phyloP scores from a whole-genome alignment of 2,113 vertebrate species.

The Australoheros scitulus region DNA sequence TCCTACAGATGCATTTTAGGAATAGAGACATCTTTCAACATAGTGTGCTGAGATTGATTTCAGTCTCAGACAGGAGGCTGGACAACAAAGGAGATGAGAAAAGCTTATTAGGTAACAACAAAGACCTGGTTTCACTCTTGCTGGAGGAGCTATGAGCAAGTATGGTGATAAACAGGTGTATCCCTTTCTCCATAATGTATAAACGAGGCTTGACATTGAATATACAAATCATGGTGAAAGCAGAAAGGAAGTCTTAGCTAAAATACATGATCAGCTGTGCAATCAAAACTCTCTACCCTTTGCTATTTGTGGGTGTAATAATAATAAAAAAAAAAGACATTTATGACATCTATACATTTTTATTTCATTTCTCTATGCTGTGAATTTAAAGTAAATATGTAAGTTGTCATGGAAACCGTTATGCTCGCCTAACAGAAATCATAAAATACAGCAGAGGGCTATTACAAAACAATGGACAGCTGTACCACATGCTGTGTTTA shows the following conservation, averaged over 20 bases:
- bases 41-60: neutral
- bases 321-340: neutral
- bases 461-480: neutral
- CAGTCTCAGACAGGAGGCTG: neutral
- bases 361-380: neutral
- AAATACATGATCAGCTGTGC: neutral
- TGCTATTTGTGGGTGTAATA: neutral
- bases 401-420: neutral
- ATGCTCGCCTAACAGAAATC: neutral
- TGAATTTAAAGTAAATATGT: neutral
- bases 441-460: neutral
- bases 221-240: neutral
- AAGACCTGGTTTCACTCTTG: neutral
- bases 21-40: neutral
- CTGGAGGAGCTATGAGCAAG: neutral
- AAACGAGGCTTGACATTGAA: neutral
- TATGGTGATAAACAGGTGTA: neutral
- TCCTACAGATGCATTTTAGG: neutral
- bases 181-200: fast-evolving
- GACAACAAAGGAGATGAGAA: neutral
- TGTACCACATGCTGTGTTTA: neutral
- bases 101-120: neutral
- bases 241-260: neutral
- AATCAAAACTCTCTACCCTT: neutral
- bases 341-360: neutral